These are phyloP conservation scores for Brachyrhaphis roseni DNA, from an alignment of 2,797 vertebrate genomes.

Conservation along the genomic window DNA sequence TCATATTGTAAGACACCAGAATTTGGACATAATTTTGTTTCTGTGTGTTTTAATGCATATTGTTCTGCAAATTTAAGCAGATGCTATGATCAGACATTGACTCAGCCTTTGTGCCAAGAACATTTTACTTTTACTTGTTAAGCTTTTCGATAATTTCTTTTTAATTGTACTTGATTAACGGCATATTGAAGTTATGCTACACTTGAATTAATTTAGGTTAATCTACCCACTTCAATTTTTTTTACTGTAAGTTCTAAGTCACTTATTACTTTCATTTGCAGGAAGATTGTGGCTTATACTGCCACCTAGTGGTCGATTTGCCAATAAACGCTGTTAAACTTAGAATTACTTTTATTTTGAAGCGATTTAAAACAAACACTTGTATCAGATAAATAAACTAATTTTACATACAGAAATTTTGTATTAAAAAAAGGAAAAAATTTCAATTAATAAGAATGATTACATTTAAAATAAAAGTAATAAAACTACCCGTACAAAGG, in stretches of 20 bases:
- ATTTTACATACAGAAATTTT: neutral
- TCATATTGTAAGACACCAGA: neutral
- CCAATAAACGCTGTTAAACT: neutral
- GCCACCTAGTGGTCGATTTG: neutral
- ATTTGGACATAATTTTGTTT: neutral
- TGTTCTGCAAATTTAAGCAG: neutral
- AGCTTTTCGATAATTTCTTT: neutral
- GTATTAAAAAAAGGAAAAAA: neutral
- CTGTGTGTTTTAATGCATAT: neutral
- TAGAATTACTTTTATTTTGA: neutral
- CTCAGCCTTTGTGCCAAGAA: neutral
- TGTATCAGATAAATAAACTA: neutral
- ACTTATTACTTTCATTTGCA: neutral
- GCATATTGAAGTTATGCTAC: neutral
- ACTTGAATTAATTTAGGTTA: neutral
- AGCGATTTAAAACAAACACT: neutral
- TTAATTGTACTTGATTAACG: neutral
- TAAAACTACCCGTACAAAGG: neutral
- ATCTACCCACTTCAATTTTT: neutral
- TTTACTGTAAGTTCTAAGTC: neutral
- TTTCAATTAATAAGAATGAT: neutral
- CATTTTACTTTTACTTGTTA: neutral
- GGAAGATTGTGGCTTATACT: neutral
- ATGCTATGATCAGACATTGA: neutral
- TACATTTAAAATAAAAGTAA: neutral